A percentile compares a stretch with the other conserved stretches of the same genome.
Conservation (phyloP, 2,113 vertebrate genomes). For the Macheiramphus alcinus region DNA sequence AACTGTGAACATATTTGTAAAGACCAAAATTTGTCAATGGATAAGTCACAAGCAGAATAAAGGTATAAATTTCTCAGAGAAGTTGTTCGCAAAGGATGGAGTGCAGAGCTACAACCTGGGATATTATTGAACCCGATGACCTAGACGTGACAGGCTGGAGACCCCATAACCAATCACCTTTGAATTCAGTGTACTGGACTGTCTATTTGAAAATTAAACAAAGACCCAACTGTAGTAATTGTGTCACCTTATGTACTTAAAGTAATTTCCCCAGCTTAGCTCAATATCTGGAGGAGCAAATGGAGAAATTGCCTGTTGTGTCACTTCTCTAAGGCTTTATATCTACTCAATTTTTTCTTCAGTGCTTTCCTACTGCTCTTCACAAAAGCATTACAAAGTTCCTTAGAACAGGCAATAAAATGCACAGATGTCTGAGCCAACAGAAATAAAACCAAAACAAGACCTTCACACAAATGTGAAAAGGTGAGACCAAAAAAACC, state of each 20-base stretch:
- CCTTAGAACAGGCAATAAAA: constrained; percentile 37
- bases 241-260: constrained; percentile 55
- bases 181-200: constrained; percentile 7
- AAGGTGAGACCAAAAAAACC: not conserved
- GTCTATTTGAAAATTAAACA: constrained; percentile 63
- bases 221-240: constrained; percentile 50
- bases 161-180: constrained; percentile 35
- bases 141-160: constrained; percentile 29
- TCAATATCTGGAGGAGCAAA: constrained; percentile 53
- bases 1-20: not conserved
- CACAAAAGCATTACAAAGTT: constrained; percentile 25
- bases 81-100: not conserved
- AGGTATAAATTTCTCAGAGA: not conserved
- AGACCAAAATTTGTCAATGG: not conserved
- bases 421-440: constrained; percentile 2
- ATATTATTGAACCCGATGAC: constrained; percentile 1
- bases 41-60: not conserved
- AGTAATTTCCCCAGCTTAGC: constrained; percentile 47
- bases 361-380: constrained; percentile 16
- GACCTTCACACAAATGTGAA: not conserved
- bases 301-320: constrained; percentile 52
- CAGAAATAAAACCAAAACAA: constrained; percentile 41
- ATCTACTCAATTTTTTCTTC: constrained; percentile 39
- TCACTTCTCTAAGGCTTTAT: constrained; percentile 40
- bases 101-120: not conserved